A percentile compares a stretch with the other conserved stretches of the same genome.
Conservation (phyloP, 2,888 invertebrate species). For the Melanchra persicariae region DNA sequence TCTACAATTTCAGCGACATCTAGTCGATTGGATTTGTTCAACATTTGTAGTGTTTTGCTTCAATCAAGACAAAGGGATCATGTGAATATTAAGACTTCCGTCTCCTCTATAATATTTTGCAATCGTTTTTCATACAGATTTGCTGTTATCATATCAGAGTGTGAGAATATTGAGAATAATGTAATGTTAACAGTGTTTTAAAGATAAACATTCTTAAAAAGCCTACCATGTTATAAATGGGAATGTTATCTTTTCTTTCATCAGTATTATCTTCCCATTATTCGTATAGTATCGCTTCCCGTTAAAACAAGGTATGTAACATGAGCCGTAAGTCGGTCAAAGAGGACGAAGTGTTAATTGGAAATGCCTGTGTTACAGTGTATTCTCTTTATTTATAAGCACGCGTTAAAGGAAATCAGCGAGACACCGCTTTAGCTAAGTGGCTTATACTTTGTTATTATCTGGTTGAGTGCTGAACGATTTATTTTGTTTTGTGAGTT, state of each 20-base stretch:
- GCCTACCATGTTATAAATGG: background rate
- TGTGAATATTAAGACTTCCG: background rate
- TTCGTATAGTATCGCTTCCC: slow-evolving; percentile 29
- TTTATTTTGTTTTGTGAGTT: slow-evolving; percentile 29
- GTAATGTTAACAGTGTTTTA: background rate
- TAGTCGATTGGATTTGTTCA: background rate
- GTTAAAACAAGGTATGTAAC: slow-evolving; percentile 44
- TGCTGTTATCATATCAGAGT: background rate
- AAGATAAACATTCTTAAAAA: slow-evolving; percentile 12
- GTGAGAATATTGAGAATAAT: background rate
- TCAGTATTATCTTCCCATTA: slow-evolving; percentile 10
- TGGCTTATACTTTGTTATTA: slow-evolving; percentile 42
- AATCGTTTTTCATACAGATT: slow-evolving; percentile 2
- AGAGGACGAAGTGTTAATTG: slow-evolving; percentile 58
- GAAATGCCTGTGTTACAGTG: slow-evolving; percentile 49
- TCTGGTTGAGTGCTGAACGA: slow-evolving; percentile 10
- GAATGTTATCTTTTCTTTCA: slow-evolving; percentile 17
- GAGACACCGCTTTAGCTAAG: slow-evolving; percentile 48
- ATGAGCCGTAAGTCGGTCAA: slow-evolving; percentile 51
- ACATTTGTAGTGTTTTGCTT: background rate
- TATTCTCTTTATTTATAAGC: slow-evolving; percentile 46
- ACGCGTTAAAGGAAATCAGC: slow-evolving; percentile 59
- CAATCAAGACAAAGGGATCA: background rate
- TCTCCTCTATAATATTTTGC: background rate
- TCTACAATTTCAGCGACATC: background rate